Evolutionary conservation across 2,797 vertebrate genomes (phyloP), one percentile per base, ranked within the genome.

Genomic region (Enteromius afrohamiltoni): DNA sequence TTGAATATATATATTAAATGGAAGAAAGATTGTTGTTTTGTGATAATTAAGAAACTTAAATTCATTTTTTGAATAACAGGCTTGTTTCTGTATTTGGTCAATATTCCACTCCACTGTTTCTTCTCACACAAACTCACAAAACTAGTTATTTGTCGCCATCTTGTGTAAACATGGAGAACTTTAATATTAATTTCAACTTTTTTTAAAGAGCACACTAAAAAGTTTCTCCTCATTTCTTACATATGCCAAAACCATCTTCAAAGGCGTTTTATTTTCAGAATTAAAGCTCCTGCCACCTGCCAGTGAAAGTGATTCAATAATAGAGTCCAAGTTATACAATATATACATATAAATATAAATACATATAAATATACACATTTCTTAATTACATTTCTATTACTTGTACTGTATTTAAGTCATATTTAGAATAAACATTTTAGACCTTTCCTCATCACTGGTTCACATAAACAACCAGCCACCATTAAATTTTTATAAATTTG

Each of bases 141-240:
- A 68, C 53, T 14, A 79, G 47, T 7, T 26, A 19, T 62, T 26
- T 62, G 45, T 58, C 23, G n/a, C 75, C 75, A 62, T 77, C 55
- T 45, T 62, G 55, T 62, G 75, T 62, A 34, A 21, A 29, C 26
- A 29, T 31, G 0, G 55, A 23, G 10, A 1, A 10, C 23, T 26
- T 60, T 60, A 60, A 51, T 31, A 29, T 51, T 51, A 0, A 49
- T 47, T 49, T 73, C 23, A 45, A 26, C 42, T 26, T 23, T 11
- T 29, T 45, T 2, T 42, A n/a, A 13, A 45, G 11, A 70, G 34
- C 34, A 70, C n/a, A 45, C 6, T 42, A 16, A 40, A 68, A 69
- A 3, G 0, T 70, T 45, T 45, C 8, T 40, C 7, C 1, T 37
- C 7, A 40, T 68, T 51, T 73, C 45, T 49, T 55, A n/a, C 21